phyloP scores from a whole-genome alignment of 23 tunicate genomes.

The Ciona savignyi region DNA sequence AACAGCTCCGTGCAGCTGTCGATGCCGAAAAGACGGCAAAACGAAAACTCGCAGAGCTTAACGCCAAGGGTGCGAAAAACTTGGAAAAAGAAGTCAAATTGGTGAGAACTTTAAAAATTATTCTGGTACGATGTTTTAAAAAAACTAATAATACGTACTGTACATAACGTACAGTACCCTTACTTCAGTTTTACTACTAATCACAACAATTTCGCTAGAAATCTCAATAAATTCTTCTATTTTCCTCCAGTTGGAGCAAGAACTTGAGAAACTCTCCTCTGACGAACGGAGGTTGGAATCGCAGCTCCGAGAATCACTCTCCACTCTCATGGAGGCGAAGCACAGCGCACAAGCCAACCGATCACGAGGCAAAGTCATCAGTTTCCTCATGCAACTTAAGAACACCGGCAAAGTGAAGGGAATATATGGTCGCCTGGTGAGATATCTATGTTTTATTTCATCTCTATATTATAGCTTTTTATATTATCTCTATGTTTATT shows the following conservation, averaged over 20 bases:
- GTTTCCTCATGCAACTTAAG: constrained; percentile 75
- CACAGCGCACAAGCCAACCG: constrained; percentile 39
- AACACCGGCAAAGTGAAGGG: constrained; percentile 67
- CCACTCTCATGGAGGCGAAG: constrained; percentile 39
- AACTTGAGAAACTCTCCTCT: constrained; percentile 6
- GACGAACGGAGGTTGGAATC: constrained; percentile 18
- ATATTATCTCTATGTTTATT: too few species aligned
- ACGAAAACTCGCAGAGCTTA: constrained; percentile 20
- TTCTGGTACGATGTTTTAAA: neutral
- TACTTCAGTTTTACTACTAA: neutral
- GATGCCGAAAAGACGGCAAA: neutral
- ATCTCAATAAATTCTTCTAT: too few species aligned
- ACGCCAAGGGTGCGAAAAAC: constrained; percentile 5
- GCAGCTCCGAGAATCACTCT: constrained; percentile 14
- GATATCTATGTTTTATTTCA: too few species aligned
- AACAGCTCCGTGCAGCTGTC: neutral
- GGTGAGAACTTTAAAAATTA: neutral
- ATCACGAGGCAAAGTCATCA: constrained; percentile 48
- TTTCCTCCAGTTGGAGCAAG: neutral
- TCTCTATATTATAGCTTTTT: too few species aligned
- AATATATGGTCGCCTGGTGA: constrained; percentile 84
- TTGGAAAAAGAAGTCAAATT: constrained; percentile 26
- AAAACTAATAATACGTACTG: too few species aligned
- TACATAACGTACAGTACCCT: neutral
- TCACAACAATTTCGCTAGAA: neutral